Evolutionary conservation across 2,113 vertebrate genomes (phyloP), one percentile per base, ranked within the genome.

Genomic region (Aythya baeri): DNA sequence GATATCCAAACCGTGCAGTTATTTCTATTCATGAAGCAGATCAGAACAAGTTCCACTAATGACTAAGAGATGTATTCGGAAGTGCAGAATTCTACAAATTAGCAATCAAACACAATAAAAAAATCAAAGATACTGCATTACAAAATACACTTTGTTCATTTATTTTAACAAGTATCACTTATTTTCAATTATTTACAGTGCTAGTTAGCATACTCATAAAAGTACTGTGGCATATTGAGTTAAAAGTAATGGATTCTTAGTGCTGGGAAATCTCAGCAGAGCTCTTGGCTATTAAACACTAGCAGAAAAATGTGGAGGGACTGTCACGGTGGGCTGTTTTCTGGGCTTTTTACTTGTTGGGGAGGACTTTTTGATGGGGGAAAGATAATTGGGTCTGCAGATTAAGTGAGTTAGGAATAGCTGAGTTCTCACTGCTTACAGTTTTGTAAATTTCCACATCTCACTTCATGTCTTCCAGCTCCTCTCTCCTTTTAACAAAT

Each of bases 141-240:
- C 88, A 94, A 95, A 96, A 96, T 79, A 78, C 86, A 95, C 93
- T 97, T 96, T 92, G 94, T 95, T 96, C 88, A 95, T 96, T 94
- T 97, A 95, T 91, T 97, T 96, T 92, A 96, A 96, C 96, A 96
- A 96, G 96, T 97, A 89, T 97, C 96, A 95, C 93, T 97, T 97
- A 95, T 95, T 97, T 96, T 97, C 94, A 97, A 96, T 97, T 97
- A 97, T 97, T 96, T 96, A 97, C 96, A 94, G 88, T 77, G 76
- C 86, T 95, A 88, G 88, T 96, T 96, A 97, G 91, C n/a, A 86
- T 59, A 74, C 73, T 92, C 88, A 91, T 94, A 91, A 95, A 96
- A 94, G 86, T 85, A 61, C 83, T 84, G 78, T 82, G 68, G 91
- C 70, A 88, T 89, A 95, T 82, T 89, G 90, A 94, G 94, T 95